Base-by-base conservation (phyloP, 2,113 vertebrate species). In the Pseudorasbora parva region DNA sequence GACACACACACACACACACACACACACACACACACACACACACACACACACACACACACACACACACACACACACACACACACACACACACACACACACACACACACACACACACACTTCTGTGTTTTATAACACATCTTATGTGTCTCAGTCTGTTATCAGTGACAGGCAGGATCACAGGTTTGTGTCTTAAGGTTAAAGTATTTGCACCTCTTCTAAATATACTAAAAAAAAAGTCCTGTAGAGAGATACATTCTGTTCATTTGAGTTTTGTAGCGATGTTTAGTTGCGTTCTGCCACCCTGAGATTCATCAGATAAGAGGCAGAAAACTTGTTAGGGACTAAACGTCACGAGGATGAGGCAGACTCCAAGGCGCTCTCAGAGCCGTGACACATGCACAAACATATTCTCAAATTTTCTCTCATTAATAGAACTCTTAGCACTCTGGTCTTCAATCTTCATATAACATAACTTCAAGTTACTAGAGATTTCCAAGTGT, bases 321-420 rank as follows among this genome's bases (percentile, higher is more conserved):
- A 23, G 51, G 51, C 37, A 81, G 17, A 81, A 85, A 86, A 49
- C 76, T 73, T 83, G 81, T 85, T 72, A 82, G 83, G 80, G 84
- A 83, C 66, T 25, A 81, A 43, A 54, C 19, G 76, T 84, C 84
- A 78, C 37, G 56, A 81, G 81, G 54, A 66, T 11, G 14, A 62
- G 57, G 79, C 76, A 88, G 85, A 88, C 85, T 88, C 73, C 72
- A 72, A 84, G 85, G 71, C 76, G 76, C 85, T 81, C 51, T 68
- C 49, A 15, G 27, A 27, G 23, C 33, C 7, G 45, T 47, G 41
- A 51, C 17, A 54, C 60, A 69, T 49, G 17, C 23, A 33, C 37
- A 69, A 62, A 75, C 59, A 33, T 43, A 43, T 21, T 33, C 12
- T 25, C 17, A 8, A 51, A 27, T 30, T 19, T 23, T 30, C 59